Evolutionary conservation across 2,888 invertebrate species (phyloP).

Genomic region (Cantharis rufa): DNA sequence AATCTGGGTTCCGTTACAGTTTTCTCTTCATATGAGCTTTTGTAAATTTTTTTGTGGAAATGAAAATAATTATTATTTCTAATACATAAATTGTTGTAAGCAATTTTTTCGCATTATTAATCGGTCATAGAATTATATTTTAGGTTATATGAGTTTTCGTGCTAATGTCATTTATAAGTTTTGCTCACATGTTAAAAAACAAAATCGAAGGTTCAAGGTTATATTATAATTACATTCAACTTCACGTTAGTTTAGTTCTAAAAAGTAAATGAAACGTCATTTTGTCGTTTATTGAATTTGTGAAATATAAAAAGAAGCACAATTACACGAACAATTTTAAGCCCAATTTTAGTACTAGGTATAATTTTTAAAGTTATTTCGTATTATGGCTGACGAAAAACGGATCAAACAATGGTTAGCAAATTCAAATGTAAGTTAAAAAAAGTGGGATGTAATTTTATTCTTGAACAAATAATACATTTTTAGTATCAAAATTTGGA

Average conservation of each 20-base stretch:
- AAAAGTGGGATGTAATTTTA: conserved; percentile 29
- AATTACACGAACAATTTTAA: not conserved
- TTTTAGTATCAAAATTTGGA: conserved; percentile 74
- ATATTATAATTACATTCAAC: not conserved
- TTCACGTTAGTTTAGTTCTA: not conserved
- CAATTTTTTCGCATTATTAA: no score
- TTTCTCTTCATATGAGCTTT: no score
- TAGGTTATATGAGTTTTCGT: not conserved
- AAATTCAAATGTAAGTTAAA: conserved; percentile 52
- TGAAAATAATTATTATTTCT: no score
- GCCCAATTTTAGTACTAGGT: not conserved
- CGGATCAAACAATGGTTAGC: conserved; percentile 59
- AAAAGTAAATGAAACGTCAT: not conserved
- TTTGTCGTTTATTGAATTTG: not conserved
- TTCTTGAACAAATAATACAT: not conserved
- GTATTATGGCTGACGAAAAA: conserved; percentile 52
- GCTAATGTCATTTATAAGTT: not conserved
- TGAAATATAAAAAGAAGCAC: not conserved
- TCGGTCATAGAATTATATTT: no score
- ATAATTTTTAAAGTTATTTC: not conserved
- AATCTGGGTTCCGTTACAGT: no score
- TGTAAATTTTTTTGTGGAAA: no score
- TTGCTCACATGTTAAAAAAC: not conserved
- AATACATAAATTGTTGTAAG: no score
- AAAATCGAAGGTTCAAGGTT: not conserved